These are phyloP conservation scores for Oreochromis niloticus DNA, from an alignment of 2,113 vertebrate species.

Conservation along the genomic window DNA sequence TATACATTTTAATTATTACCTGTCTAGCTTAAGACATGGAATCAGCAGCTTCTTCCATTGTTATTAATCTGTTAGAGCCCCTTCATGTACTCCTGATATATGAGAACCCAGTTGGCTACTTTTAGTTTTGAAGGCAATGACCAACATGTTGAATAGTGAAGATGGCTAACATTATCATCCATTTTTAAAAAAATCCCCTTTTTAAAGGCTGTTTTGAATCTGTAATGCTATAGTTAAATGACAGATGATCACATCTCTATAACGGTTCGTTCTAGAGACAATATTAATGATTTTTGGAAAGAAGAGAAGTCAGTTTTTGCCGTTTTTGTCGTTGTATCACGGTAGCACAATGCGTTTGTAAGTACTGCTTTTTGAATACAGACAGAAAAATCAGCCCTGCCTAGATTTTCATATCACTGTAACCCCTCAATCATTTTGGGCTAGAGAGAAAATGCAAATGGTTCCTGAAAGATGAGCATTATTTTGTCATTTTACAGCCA, in stretches of 20 bases:
- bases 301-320: background rate
- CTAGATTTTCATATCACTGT: background rate
- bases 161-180: background rate
- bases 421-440: background rate
- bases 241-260: background rate
- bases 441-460: background rate
- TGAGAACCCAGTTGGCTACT: background rate
- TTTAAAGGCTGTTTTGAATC: background rate
- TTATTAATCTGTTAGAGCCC: background rate
- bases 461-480: background rate
- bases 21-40: background rate
- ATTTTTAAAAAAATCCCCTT: background rate
- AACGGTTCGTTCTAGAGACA: background rate
- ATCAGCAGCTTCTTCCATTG: background rate
- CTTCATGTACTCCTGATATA: background rate
- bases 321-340: background rate
- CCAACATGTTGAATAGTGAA: background rate
- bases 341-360: background rate
- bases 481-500: background rate
- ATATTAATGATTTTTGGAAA: background rate
- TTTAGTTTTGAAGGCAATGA: background rate
- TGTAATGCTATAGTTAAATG: background rate
- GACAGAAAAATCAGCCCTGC: background rate
- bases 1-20: background rate
- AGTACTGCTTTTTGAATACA: background rate